Conservation (phyloP, 1,140 invertebrate species). For the Luehdorfia chinensis region DNA sequence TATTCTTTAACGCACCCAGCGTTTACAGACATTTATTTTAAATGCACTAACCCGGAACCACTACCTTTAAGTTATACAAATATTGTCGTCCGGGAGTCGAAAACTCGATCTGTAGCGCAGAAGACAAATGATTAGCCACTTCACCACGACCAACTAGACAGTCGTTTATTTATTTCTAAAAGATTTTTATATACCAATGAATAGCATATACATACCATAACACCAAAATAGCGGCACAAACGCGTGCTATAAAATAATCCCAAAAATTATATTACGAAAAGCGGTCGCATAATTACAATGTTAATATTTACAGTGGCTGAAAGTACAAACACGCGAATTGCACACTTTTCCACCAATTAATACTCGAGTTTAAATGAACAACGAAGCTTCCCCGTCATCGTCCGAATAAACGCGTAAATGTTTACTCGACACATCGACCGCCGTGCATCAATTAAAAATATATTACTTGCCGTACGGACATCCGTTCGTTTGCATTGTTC, state of each 20-base stretch:
- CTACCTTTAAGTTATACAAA: too few relatives aligned
- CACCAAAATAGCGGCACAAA: too few relatives aligned
- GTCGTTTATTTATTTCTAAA: too few relatives aligned
- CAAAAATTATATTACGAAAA: neutral
- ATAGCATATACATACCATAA: too few relatives aligned
- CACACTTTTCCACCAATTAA: conserved; percentile 68
- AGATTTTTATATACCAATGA: too few relatives aligned
- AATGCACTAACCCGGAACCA: too few relatives aligned
- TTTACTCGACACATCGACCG: conserved; percentile 65
- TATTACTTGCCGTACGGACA: conserved; percentile 53
- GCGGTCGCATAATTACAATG: conserved; percentile 42
- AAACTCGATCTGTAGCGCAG: too few relatives aligned
- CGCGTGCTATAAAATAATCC: neutral
- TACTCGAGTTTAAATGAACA: conserved; percentile 52
- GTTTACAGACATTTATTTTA: too few relatives aligned
- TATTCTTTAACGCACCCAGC: too few relatives aligned
- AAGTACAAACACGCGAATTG: conserved; percentile 57
- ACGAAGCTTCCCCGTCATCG: conserved; percentile 55
- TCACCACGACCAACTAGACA: too few relatives aligned
- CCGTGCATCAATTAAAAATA: conserved; percentile 72
- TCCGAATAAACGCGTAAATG: conserved; percentile 58
- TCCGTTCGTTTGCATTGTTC: conserved; percentile 28
- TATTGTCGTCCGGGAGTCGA: too few relatives aligned
- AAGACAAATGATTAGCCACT: too few relatives aligned
- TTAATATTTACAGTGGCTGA: conserved; percentile 53